A percentile compares a stretch with the other conserved stretches of the same genome.
Evolutionary conservation across 2,113 vertebrate genomes (phyloP).

Genomic region (Caranx ignobilis): DNA sequence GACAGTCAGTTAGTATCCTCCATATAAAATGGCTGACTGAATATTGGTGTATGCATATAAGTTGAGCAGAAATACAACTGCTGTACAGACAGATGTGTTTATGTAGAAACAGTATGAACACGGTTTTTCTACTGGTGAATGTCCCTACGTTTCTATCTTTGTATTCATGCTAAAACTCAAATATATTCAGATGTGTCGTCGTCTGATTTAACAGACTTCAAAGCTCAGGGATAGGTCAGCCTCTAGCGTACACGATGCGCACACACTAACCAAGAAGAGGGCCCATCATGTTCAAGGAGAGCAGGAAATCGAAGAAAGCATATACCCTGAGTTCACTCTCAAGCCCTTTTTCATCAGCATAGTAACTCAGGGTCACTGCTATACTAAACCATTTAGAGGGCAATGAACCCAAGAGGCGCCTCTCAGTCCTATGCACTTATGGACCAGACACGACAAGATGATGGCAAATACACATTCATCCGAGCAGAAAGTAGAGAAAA

Average conservation of each 20-base stretch:
- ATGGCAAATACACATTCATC: neutral
- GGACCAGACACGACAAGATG: neutral
- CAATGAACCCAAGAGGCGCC: slow-evolving; percentile 1
- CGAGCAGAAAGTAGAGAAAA: neutral
- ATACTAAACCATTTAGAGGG: neutral
- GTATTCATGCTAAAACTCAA: neutral
- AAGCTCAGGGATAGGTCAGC: neutral
- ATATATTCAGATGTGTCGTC: neutral
- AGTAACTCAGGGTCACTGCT: neutral
- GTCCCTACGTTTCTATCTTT: neutral
- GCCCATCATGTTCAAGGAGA: neutral
- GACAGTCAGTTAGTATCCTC: no score
- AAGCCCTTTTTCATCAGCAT: slow-evolving; percentile 9
- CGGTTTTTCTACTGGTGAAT: neutral
- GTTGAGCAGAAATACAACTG: neutral
- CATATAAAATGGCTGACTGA: no score
- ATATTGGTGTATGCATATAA: no score
- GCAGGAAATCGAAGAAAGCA: neutral
- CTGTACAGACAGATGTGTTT: neutral
- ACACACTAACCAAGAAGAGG: neutral
- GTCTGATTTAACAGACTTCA: neutral
- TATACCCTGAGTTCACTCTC: neutral
- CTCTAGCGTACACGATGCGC: neutral
- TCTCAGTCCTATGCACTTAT: neutral
- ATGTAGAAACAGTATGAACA: neutral